These are phyloP conservation scores for Pionites leucogaster DNA, from an alignment of 2,113 vertebrate genomes.

Conservation along the genomic window DNA sequence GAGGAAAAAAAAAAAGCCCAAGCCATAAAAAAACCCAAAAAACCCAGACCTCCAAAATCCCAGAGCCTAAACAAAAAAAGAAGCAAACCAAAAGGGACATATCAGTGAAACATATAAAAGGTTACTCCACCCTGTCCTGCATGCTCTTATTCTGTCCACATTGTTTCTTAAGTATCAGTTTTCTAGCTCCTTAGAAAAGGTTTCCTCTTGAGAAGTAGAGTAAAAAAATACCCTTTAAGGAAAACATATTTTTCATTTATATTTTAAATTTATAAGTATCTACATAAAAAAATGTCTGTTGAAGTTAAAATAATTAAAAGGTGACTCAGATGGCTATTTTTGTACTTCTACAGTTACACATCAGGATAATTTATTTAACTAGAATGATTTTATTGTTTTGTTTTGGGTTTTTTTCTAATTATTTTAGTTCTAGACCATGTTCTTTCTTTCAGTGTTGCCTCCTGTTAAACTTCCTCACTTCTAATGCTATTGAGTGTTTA, in stretches of 20 bases:
- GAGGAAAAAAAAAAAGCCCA: not conserved
- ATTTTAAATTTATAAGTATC: not conserved
- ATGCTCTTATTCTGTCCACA: not conserved
- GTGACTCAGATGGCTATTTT: not conserved
- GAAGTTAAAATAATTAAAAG: not conserved
- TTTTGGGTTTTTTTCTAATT: not conserved
- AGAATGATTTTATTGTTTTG: not conserved
- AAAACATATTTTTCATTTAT: not conserved
- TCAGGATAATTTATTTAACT: not conserved
- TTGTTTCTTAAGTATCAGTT: constrained; percentile 20
- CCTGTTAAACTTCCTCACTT: not conserved
- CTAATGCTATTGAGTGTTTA: not conserved
- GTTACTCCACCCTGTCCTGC: not conserved
- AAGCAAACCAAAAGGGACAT: not conserved
- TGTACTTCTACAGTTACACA: not conserved
- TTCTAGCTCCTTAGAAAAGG: not conserved
- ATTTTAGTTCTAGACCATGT: not conserved
- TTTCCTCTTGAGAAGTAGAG: not conserved
- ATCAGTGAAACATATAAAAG: not conserved
- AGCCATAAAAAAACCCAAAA: not conserved
- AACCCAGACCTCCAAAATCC: not conserved
- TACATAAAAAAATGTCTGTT: not conserved
- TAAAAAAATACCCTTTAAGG: not conserved
- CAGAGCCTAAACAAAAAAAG: not conserved
- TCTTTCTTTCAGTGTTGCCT: not conserved